Evolutionary conservation across 2,113 vertebrate genomes (phyloP), one percentile per base, ranked within the genome.

Genomic region (Syngnathus scovelli): DNA sequence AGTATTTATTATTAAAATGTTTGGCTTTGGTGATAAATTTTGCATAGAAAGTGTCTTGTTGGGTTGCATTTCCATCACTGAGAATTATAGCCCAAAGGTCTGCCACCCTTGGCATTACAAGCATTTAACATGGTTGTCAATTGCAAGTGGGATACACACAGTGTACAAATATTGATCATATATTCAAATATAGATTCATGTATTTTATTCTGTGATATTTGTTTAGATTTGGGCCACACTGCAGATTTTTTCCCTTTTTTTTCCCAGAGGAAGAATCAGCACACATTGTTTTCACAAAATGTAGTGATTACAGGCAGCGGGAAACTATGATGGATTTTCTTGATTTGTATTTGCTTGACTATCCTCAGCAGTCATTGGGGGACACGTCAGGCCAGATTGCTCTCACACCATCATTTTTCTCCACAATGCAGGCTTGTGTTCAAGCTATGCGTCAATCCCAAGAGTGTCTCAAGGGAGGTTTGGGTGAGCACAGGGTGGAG

Each of bases 401-500:
- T 77, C 60, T 69, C 61, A 63, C 36, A 2, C 58, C 67, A 60
- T 21, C 10, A 18, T 61, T 69, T 66, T 65, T 74, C 59, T 74
- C 38, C 66, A 66, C 46, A 21, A 64, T 67, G 48, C 37, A 61
- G 43, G 19, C 70, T 77, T 55, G 69, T 63, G 43, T 70, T 19
- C n/a, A 65, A 65, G 86, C 60, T 80, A 78, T 67, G 63, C 78
- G 81, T 68, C 72, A 76, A 83, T 80, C 61, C 67, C 46, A 79
- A 79, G 75, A 65, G 65, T 80, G 69, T 86, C 86, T 80, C 76
- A 48, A 23, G 82, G 86, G 84, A 86, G 70, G 76, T 75, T 67
- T 68, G 49, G 71, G 84, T 85, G 80, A 87, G 78, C 77, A 78
- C 77, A 77, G 84, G 66, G 85, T 71, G 33, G 85, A 81, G 84